Evolutionary conservation across 2,888 invertebrate species (phyloP), one percentile per base, ranked within the genome.

Genomic region (Lycia hirtaria): DNA sequence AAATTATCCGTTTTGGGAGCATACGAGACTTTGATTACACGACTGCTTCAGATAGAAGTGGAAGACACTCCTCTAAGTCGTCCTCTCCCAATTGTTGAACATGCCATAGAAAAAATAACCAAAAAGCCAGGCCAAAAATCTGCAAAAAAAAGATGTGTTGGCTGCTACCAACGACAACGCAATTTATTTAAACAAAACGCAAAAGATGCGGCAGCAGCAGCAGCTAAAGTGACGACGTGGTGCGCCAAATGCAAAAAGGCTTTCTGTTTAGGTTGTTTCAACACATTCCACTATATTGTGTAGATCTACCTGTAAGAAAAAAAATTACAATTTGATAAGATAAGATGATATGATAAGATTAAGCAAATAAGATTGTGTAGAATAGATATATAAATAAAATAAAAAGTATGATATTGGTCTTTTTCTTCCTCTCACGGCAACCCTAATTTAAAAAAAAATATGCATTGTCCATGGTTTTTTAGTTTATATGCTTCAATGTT

Each of bases 401-500:
- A 33, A 14, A 14, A 33, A 30, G 30, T 30, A 30, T 30, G 30
- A 22, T 22, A 4, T 22, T 22, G 4, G 5, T 22, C 3, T 22
- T 22, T 22, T 22, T 22, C 22, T 4, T 22, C 5, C 5, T 22
- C 5, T 22, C 22, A 22, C 5, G 5, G 5, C 22, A 4, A 4
- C 22, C 5, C 22, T 22, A 5, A 22, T 22, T 22, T 4, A 22
- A 3, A 22, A 22, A 22, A 22, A 22, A 22, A 22, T 6, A 3
- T 1, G 10, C 10, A 28, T 28, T 28, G 4, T 28, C 33, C 14
- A 33, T 33, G 33, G 33, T 33, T 33, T 33, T 33, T 33, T 33
- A 33, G 33, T 33, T 33, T 33, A 33, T 14, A 9, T 30, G 5
- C 30, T 30, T 52, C 55, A 64, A 60, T 28, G 4, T 28, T 28